These are phyloP conservation scores for Danio kyathit DNA, from an alignment of 2,797 vertebrate genomes.

Conservation along the genomic window DNA sequence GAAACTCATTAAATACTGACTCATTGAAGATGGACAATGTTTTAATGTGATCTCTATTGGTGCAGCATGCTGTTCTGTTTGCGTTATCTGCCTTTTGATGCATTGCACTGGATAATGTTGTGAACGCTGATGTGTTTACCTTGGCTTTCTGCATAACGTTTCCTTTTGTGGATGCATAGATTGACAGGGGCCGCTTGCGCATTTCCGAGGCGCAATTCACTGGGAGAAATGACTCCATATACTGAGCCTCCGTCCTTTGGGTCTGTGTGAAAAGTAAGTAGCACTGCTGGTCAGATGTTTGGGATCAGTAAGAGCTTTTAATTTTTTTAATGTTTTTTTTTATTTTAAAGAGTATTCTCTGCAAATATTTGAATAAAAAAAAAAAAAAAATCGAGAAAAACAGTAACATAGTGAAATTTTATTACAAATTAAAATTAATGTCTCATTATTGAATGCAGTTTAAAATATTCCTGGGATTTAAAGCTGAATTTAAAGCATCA, in stretches of 20 bases:
- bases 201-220: slow-evolving; percentile 91
- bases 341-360: too few relatives aligned
- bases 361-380: too few relatives aligned
- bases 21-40: slow-evolving; percentile 1
- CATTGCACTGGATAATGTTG: slow-evolving; percentile 14
- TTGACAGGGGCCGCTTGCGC: slow-evolving; percentile 88
- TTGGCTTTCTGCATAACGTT: slow-evolving; percentile 96
- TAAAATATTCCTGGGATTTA: too few relatives aligned
- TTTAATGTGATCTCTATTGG: slow-evolving; percentile 16
- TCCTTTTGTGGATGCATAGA: slow-evolving; percentile 86
- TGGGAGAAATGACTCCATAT: slow-evolving; percentile 81
- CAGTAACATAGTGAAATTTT: too few relatives aligned
- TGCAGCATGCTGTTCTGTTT: slow-evolving; percentile 23
- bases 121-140: slow-evolving; percentile 73
- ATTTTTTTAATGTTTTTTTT: too few relatives aligned
- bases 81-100: neutral
- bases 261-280: slow-evolving; percentile 56
- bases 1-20: slow-evolving; percentile 21
- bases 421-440: too few relatives aligned
- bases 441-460: too few relatives aligned
- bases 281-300: too few relatives aligned
- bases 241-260: slow-evolving; percentile 69
- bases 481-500: too few relatives aligned
- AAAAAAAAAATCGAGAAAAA: too few relatives aligned
- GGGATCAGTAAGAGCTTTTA: too few relatives aligned